Percentiles rank a stretch among this genome's conserved stretches.
These are phyloP conservation scores for Nibea albiflora DNA, from an alignment of 2,113 vertebrate species.

Conservation along the genomic window DNA sequence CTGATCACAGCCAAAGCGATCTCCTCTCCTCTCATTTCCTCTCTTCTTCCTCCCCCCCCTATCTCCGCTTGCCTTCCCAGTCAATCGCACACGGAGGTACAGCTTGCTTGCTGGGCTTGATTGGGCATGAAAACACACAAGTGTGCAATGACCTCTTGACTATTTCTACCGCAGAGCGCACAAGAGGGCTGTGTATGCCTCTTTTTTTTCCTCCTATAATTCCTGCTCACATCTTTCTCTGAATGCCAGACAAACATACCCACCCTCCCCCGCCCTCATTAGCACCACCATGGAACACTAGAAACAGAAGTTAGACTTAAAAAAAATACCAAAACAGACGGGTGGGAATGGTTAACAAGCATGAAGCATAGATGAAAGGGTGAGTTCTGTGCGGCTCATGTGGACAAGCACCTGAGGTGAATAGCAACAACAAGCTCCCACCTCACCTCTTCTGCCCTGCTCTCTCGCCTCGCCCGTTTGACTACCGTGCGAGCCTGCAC, in stretches of 20 bases:
- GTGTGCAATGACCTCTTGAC: constrained; percentile 62
- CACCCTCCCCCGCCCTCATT: constrained; percentile 45
- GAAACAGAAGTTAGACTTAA: constrained; percentile 42
- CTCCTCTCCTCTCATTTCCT: constrained; percentile 54
- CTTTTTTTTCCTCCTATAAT: constrained; percentile 1
- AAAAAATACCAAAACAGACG: constrained; percentile 53
- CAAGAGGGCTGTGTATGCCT: neutral
- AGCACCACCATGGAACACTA: constrained; percentile 48
- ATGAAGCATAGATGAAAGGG: constrained; percentile 80
- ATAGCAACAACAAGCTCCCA: constrained; percentile 37
- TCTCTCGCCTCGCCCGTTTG: neutral
- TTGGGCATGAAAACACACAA: constrained; percentile 76
- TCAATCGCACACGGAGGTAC: constrained; percentile 59
- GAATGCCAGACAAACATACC: constrained; percentile 33
- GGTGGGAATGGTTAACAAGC: constrained; percentile 74
- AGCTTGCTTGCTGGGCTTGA: constrained; percentile 69
- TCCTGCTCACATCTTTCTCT: constrained; percentile 37
- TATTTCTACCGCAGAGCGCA: constrained; percentile 36
- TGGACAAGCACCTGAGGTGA: constrained; percentile 61
- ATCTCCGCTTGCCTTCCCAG: constrained; percentile 41
- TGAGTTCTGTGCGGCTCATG: constrained; percentile 49
- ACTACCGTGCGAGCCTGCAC: neutral
- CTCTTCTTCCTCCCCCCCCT: constrained; percentile 7
- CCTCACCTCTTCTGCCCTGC: constrained; percentile 7
- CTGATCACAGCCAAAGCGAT: constrained; percentile 72